phyloP scores from a whole-genome alignment of 2,888 invertebrate species.

The Eupelmus urozonus region DNA sequence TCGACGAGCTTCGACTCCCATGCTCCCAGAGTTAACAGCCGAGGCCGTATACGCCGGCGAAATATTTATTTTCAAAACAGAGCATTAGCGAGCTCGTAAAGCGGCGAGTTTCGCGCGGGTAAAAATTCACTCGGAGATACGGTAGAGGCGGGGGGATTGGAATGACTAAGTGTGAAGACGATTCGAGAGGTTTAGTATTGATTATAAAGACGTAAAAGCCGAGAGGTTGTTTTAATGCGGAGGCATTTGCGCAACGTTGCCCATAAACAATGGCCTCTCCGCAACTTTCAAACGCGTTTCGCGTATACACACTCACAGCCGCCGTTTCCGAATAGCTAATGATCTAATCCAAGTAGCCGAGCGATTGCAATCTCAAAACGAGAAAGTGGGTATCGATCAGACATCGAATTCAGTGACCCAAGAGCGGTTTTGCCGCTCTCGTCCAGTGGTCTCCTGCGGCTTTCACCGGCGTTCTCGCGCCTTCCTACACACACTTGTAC shows the following conservation, averaged over 20 bases:
- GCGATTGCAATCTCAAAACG: background rate
- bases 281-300: background rate
- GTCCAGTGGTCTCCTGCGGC: conserved; percentile 11
- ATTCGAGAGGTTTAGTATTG: too few relatives aligned
- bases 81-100: conserved; percentile 51
- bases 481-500: conserved; percentile 43
- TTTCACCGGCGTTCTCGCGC: conserved; percentile 36
- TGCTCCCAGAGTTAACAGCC: conserved; percentile 13
- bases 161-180: too few relatives aligned
- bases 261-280: background rate
- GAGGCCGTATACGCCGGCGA: conserved; percentile 34
- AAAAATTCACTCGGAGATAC: conserved; percentile 13
- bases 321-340: too few relatives aligned
- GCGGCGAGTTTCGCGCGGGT: conserved; percentile 30
- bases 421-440: background rate
- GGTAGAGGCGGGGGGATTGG: too few relatives aligned
- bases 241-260: too few relatives aligned
- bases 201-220: too few relatives aligned
- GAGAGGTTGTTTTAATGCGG: too few relatives aligned
- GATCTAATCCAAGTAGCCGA: too few relatives aligned
- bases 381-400: conserved; percentile 39
- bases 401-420: conserved; percentile 10
- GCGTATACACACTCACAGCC: too few relatives aligned
- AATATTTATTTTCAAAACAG: conserved; percentile 56
- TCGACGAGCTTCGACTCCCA: too few relatives aligned